Evolutionary conservation across 2,113 vertebrate species (phyloP).

Genomic region (Muntiacus muntjak): DNA sequence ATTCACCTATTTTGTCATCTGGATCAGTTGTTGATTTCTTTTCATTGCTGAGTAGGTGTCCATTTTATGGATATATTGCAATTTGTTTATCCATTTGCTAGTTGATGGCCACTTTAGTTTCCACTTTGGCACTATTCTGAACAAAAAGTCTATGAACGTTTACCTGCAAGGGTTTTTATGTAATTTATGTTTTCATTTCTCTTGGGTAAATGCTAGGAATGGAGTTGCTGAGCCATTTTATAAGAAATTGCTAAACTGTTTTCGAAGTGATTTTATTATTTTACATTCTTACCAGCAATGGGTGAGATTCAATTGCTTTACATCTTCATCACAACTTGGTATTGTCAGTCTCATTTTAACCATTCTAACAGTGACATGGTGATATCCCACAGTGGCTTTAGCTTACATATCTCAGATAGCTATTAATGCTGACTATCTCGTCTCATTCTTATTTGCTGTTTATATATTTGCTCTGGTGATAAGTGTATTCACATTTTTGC

Average conservation of each 20-base stretch:
- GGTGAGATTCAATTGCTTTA: neutral
- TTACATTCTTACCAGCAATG: neutral
- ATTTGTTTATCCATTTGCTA: neutral
- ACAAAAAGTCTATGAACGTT: neutral
- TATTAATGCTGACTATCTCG: neutral
- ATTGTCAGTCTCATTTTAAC: neutral
- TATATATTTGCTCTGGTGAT: neutral
- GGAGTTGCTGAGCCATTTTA: neutral
- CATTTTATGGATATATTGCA: neutral
- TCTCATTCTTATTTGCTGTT: neutral
- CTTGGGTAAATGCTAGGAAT: neutral
- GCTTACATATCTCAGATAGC: neutral
- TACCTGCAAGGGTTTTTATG: neutral
- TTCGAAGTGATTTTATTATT: neutral
- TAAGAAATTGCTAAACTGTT: neutral
- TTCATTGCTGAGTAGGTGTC: neutral
- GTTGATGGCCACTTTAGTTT: conserved; percentile 4
- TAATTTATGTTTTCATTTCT: conserved; percentile 36
- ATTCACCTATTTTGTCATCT: neutral
- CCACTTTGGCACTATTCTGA: neutral
- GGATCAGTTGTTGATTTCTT: conserved; percentile 1
- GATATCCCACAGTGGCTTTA: neutral
- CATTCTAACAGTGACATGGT: neutral
- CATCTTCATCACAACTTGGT: neutral
- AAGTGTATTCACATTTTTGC: neutral